A percentile compares a stretch with the other conserved stretches of the same genome.
phyloP scores from a whole-genome alignment of 2,797 vertebrate genomes.

The Neosalanx taihuensis region DNA sequence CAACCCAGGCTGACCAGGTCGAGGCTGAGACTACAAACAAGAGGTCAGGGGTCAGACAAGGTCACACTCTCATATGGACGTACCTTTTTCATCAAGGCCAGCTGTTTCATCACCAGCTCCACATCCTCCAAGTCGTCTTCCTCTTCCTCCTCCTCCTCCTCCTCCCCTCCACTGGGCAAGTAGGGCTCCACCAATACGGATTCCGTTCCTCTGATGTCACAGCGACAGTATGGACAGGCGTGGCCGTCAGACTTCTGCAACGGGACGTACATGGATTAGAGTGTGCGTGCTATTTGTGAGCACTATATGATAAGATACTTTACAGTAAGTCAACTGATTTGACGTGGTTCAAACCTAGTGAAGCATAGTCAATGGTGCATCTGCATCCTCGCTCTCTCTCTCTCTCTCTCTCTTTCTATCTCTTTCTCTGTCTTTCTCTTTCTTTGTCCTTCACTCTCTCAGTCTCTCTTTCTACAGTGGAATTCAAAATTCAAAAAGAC shows the following conservation, averaged over 20 bases:
- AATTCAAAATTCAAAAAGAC: too few species aligned
- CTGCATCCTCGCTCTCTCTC: too few species aligned
- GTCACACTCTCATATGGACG: slow-evolving; percentile 6
- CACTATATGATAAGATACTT: not conserved
- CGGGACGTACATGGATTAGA: not conserved
- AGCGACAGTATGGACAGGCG: slow-evolving; percentile 87
- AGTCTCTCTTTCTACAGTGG: too few species aligned
- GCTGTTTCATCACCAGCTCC: slow-evolving; percentile 62
- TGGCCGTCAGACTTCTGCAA: slow-evolving; percentile 75
- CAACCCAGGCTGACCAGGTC: not conserved
- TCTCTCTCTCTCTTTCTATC: too few species aligned
- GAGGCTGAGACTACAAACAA: not conserved
- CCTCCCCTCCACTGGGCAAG: slow-evolving; percentile 18
- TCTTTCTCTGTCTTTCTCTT: too few species aligned
- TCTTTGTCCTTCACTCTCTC: too few species aligned
- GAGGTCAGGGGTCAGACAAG: not conserved
- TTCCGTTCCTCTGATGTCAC: slow-evolving; percentile 78
- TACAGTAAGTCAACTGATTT: not conserved
- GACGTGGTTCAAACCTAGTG: not conserved
- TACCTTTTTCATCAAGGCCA: slow-evolving; percentile 68
- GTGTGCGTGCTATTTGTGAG: too few species aligned
- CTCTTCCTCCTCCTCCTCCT: slow-evolving; percentile 23
- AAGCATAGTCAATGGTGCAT: too few species aligned
- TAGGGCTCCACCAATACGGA: slow-evolving; percentile 70
- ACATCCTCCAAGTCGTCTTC: slow-evolving; percentile 70